Evolutionary conservation across 2,797 vertebrate genomes (phyloP).

Genomic region (Eptatretus atami): DNA sequence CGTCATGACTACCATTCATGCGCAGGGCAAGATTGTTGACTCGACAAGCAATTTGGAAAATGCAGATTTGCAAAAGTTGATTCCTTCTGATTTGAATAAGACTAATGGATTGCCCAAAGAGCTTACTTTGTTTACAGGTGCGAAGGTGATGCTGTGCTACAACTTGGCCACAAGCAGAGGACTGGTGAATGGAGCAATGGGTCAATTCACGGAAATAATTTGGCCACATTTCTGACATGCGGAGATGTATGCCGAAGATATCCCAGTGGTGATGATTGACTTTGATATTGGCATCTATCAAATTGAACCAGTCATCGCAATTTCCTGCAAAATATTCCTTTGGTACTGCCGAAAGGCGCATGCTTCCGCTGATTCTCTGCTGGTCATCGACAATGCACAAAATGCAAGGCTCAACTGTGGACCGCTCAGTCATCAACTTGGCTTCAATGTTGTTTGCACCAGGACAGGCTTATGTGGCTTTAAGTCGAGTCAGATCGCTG

Average conservation of each 20-base stretch:
- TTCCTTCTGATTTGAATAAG: not conserved
- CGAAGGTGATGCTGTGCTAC: not conserved
- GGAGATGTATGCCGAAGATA: not conserved
- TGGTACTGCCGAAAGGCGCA: too few species aligned
- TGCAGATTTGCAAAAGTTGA: not conserved
- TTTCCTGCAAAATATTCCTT: too few species aligned
- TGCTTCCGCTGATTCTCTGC: too few species aligned
- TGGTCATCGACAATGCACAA: too few species aligned
- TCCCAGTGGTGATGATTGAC: not conserved
- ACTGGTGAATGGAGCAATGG: not conserved
- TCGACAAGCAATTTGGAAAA: not conserved
- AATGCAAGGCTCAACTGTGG: too few species aligned
- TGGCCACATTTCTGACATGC: not conserved
- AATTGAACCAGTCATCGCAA: not conserved
- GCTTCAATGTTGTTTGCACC: too few species aligned
- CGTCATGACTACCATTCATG: not conserved
- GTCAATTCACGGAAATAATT: not conserved
- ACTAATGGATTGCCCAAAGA: not conserved
- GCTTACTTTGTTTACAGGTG: not conserved
- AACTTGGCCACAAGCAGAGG: not conserved
- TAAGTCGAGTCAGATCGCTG: not conserved
- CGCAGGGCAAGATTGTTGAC: not conserved
- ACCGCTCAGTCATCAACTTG: too few species aligned
- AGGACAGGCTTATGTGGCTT: too few species aligned
- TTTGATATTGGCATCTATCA: not conserved